phyloP scores from a whole-genome alignment of 92 coral and sea anemone genomes.

The Paragorgia papillata region DNA sequence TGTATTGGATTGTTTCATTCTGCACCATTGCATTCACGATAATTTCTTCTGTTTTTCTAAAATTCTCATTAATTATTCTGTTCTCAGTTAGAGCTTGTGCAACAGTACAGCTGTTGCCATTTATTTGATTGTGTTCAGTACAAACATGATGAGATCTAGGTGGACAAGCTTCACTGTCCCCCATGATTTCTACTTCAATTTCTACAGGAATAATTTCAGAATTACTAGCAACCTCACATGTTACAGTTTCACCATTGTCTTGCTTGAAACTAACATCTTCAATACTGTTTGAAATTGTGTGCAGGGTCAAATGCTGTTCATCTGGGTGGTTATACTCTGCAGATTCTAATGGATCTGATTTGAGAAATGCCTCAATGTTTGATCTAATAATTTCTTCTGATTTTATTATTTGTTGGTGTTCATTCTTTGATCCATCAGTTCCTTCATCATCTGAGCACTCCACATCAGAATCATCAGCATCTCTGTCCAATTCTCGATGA shows the following conservation, averaged over 20 bases:
- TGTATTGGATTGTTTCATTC: no score
- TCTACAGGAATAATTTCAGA: background rate
- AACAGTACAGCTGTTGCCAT: no score
- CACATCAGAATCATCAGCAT: constrained; percentile 72
- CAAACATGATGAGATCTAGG: background rate
- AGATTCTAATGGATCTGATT: background rate
- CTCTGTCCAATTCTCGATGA: constrained; percentile 73
- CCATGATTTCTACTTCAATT: background rate
- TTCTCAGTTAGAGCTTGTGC: no score
- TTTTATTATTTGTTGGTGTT: background rate
- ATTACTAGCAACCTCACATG: background rate
- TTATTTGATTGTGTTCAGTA: background rate
- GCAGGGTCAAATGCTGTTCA: background rate
- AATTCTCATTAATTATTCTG: no score
- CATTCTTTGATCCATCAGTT: background rate
- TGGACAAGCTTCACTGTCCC: background rate
- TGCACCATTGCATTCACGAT: no score
- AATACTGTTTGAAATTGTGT: background rate
- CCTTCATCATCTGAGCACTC: constrained; percentile 52
- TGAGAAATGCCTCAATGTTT: background rate
- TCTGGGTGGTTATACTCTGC: background rate
- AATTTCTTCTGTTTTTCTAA: no score
- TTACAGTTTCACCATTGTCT: background rate
- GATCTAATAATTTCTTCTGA: background rate
- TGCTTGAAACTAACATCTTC: background rate